Base-by-base conservation (phyloP, 2,888 invertebrate species). In the Lycocerus yunnanus region DNA sequence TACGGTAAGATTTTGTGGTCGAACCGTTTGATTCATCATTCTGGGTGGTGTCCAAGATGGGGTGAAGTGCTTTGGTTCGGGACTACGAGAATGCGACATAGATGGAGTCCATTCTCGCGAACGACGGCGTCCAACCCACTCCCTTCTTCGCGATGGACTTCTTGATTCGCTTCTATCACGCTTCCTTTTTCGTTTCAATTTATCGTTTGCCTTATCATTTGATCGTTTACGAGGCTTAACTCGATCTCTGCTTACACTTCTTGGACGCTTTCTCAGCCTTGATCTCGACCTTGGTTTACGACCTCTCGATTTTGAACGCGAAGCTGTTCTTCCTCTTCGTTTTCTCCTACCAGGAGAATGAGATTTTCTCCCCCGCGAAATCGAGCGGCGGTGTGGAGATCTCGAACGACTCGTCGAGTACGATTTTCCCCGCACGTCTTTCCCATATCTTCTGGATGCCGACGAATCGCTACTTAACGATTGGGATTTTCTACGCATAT, bases 31-130 rank as follows among this genome's bases (percentile, higher is more conserved):
- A 14, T 87, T 83, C 74, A 87, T 87, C 20, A 88, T 81, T 20
- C 89, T 81, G 0, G 92, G 92, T 14, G 93, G 92, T 15, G 93
- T 92, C 92, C 92, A 92, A 0, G 90, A 90, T 0, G 88, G 85
- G 3, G 88, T 86, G 58, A 83, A 76, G 61, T 81, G 78, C 27
- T 82, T 79, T 16, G 83, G 85, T 2, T 83, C 82, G 2, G 88
- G 89, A 58, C 90, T 89, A 66, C 90, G 89, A 27, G 93, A 92
- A 71, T 90, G 88, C 3, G 91, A 90, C 85, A 91, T 89, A 27
- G 91, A 89, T 8, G 90, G 90, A 1, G 89, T 87, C 88, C 88
- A 88, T 14, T 87, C 80, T 78, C 84, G 77, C 59, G 81, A 78
- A 20, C 76, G 78, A 5, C 79, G 71, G 15, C 78, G 72, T 20